These are phyloP conservation scores for Drosophila subpulchrella DNA, from an alignment of 1,140 invertebrate genomes.

Conservation along the genomic window DNA sequence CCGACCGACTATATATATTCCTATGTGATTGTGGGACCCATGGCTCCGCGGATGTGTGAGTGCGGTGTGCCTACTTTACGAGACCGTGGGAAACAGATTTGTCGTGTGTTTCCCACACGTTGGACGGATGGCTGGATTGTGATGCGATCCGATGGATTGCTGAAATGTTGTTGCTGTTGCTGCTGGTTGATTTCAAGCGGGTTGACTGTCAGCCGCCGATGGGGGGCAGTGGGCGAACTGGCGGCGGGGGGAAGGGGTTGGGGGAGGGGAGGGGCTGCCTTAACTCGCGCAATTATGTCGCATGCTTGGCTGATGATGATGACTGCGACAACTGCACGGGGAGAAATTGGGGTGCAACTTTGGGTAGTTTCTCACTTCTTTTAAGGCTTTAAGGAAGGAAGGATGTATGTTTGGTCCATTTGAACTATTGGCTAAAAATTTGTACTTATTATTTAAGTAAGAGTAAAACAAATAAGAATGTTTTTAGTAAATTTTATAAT, in stretches of 20 bases:
- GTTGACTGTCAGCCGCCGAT: conserved; percentile 42
- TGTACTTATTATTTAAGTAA: too few species aligned
- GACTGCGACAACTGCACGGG: conserved; percentile 72
- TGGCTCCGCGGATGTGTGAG: conserved; percentile 36
- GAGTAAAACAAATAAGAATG: too few species aligned
- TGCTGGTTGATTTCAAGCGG: conserved; percentile 61
- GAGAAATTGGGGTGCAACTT: background rate
- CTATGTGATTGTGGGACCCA: conserved; percentile 27
- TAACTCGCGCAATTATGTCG: conserved; percentile 84
- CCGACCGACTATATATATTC: background rate
- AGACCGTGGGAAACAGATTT: conserved; percentile 87
- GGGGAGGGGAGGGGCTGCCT: conserved; percentile 54
- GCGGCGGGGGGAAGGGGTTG: conserved; percentile 10
- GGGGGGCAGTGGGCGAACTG: conserved; percentile 45
- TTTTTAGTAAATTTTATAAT: too few species aligned
- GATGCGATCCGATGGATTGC: conserved; percentile 84
- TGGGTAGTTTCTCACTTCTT: background rate
- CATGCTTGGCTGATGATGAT: conserved; percentile 84
- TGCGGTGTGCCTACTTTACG: conserved; percentile 82
- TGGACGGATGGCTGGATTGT: conserved; percentile 85
- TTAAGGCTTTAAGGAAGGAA: background rate
- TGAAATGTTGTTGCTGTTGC: conserved; percentile 74
- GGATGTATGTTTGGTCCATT: too few species aligned
- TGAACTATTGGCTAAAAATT: too few species aligned
- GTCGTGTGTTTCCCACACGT: conserved; percentile 87